Evolutionary conservation across 1,140 invertebrate species (phyloP).

Genomic region (Drosophila burlai): DNA sequence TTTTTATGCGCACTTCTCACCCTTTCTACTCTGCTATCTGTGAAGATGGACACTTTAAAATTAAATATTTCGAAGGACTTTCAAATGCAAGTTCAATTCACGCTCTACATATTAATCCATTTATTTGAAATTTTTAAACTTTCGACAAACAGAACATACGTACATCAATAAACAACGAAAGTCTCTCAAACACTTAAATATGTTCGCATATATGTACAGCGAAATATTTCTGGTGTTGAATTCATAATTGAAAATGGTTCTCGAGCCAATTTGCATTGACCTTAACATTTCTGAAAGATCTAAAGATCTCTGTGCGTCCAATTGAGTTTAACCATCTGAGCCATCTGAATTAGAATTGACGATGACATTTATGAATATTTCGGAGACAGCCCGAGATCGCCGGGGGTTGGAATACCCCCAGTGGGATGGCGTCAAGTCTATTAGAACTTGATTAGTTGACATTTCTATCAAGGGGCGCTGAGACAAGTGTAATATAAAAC

Average conservation of each 20-base stretch:
- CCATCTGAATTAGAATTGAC: conserved; percentile 66
- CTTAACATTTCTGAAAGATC: conserved; percentile 58
- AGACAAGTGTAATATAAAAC: conserved; percentile 44
- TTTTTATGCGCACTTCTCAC: conserved; percentile 37
- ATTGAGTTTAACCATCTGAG: conserved; percentile 56
- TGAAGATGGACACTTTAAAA: conserved; percentile 47
- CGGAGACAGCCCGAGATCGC: conserved; percentile 49
- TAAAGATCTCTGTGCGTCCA: conserved; percentile 55
- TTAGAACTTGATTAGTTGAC: conserved; percentile 45
- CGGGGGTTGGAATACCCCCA: conserved; percentile 32
- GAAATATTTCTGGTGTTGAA: conserved; percentile 8
- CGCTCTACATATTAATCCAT: conserved; percentile 4
- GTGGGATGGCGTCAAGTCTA: conserved; percentile 6
- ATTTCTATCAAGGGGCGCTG: conserved; percentile 34
- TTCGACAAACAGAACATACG: conserved; percentile 51
- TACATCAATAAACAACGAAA: conserved; percentile 19
- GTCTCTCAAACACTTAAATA: conserved; percentile 27
- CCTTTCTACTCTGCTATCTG: conserved; percentile 15
- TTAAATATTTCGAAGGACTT: conserved; percentile 44
- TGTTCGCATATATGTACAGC: conserved; percentile 10
- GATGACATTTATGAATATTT: conserved; percentile 79
- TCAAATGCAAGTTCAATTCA: conserved; percentile 10
- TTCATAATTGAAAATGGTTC: conserved; percentile 38
- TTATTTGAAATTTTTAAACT: conserved; percentile 36
- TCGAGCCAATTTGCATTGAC: conserved; percentile 74